Evolutionary conservation across 2,113 vertebrate species (phyloP), one percentile per base, ranked within the genome.

Genomic region (Lepisosteus osseus): DNA sequence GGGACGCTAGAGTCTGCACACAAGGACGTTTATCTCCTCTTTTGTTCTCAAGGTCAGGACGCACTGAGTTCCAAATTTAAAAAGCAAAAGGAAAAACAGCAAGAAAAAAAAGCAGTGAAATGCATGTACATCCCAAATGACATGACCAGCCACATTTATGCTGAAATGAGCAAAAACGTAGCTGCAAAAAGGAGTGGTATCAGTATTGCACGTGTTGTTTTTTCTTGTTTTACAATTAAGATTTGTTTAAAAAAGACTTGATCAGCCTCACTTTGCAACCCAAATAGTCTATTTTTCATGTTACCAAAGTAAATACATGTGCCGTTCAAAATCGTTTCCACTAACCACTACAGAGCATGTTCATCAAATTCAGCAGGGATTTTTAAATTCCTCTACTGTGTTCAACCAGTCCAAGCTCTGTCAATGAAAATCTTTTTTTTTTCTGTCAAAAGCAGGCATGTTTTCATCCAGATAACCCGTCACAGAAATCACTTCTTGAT

Each of bases 1-100:
- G 84, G 89, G 88, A 88, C 85, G 54, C 71, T 75, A 72, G 67
- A 75, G 78, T 82, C 87, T 80, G 82, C 83, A 90, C 86, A 86
- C 82, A 85, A 88, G 82, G 80, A 77, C 87, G 83, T 84, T 80
- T 82, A 86, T 83, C 84, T 86, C 87, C 83, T 86, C 79, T 83
- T 79, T 77, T 80, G 78, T 76, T 81, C 75, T 88, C 86, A 91
- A 91, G 90, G 90, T 92, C 86, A 91, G 84, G 65, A 82, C 82
- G 72, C 77, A 74, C 72, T 76, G 80, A 81, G 80, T 72, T 63
- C 43, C 71, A 29, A 56, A 78, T 57, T 68, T 43, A 74, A 57
- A 68, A 40, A 67, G 43, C 76, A 74, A 74, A 77, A 80, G 78
- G 81, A 79, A 77, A 75, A 72, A 85, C 68, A 65, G 59, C 64